These are phyloP conservation scores for Platycheirus albimanus DNA, from an alignment of 2,888 invertebrate species.

Conservation along the genomic window DNA sequence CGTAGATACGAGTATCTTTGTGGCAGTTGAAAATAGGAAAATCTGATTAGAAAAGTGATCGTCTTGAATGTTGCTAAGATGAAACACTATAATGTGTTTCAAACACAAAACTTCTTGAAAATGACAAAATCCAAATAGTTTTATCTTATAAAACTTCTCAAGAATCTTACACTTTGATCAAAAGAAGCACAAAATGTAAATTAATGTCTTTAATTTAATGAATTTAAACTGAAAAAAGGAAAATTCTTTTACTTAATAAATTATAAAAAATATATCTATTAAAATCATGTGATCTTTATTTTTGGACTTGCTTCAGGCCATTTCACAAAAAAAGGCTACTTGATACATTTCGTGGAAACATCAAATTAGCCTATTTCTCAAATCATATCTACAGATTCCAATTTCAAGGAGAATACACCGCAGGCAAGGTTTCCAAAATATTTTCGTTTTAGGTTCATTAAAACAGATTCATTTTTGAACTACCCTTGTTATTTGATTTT, in stretches of 20 bases:
- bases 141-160: too few relatives aligned
- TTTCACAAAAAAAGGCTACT: not conserved
- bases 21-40: constrained; percentile 8
- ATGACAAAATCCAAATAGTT: too few relatives aligned
- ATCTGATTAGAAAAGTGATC: constrained; percentile 31
- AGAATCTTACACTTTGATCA: too few relatives aligned
- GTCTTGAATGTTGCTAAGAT: not conserved
- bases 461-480: not conserved
- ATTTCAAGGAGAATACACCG: constrained; percentile 11
- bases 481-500: not conserved
- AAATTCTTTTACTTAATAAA: too few relatives aligned
- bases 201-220: too few relatives aligned
- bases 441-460: not conserved
- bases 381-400: constrained; percentile 1
- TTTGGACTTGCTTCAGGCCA: not conserved
- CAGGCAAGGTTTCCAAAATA: not conserved
- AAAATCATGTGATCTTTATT: too few relatives aligned
- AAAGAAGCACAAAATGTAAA: too few relatives aligned
- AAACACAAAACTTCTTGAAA: too few relatives aligned
- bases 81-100: too few relatives aligned
- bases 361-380: not conserved
- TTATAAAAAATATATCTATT: not conserved
- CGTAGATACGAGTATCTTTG: constrained; percentile 13
- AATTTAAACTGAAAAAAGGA: too few relatives aligned
- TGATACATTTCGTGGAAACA: not conserved